Conservation (phyloP, 2,888 invertebrate genomes). For the Eupithecia tripunctaria region DNA sequence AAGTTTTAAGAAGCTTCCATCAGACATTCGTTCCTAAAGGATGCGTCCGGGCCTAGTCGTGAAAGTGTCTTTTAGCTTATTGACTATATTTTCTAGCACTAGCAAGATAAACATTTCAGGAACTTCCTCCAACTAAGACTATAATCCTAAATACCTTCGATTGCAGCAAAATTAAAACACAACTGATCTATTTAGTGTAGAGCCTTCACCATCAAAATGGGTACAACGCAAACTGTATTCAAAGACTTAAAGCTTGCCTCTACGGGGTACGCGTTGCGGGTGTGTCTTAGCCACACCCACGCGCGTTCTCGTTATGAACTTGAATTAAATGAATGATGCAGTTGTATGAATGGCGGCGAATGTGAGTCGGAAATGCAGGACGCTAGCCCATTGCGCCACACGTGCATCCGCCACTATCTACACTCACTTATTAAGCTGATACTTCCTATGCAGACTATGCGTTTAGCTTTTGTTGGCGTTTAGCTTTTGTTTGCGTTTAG, state of each 20-base stretch:
- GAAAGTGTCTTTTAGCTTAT: neutral
- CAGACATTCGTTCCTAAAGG: neutral
- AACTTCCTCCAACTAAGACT: neutral
- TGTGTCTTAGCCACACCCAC: conserved; percentile 69
- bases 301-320: conserved; percentile 76
- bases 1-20: conserved; percentile 48
- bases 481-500: no score
- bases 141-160: neutral
- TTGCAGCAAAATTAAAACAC: neutral
- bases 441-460: conserved; percentile 6
- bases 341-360: conserved; percentile 82
- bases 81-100: neutral
- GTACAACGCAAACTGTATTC: neutral
- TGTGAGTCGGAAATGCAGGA: conserved; percentile 80
- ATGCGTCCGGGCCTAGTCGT: neutral
- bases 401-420: conserved; percentile 62
- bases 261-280: conserved; percentile 47
- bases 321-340: conserved; percentile 82
- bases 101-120: neutral
- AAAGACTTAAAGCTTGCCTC: neutral
- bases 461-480: neutral
- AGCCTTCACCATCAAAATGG: neutral
- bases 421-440: neutral
- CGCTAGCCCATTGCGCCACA: conserved; percentile 73
- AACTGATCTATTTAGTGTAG: neutral